Conservation (phyloP, 2,113 vertebrate species). For the Arizona elegans region DNA sequence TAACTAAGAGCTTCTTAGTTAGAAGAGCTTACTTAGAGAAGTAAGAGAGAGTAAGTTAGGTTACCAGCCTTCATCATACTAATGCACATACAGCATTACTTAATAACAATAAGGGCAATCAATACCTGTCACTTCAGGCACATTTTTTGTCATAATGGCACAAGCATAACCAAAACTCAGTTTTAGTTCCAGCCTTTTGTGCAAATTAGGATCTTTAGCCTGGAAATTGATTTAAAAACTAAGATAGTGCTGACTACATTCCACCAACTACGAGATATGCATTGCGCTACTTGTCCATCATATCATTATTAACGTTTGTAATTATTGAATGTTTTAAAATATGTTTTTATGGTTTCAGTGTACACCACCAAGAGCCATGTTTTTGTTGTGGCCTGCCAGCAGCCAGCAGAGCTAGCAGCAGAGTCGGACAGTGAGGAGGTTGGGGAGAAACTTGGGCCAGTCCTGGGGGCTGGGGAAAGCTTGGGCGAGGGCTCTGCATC, state of each 20-base stretch:
- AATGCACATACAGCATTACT: not conserved
- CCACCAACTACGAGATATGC: not conserved
- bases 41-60: not conserved
- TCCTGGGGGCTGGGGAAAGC: too few relatives aligned
- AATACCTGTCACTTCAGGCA: not conserved
- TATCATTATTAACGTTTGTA: not conserved
- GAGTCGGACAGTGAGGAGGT: too few relatives aligned
- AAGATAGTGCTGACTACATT: not conserved
- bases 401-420: too few relatives aligned
- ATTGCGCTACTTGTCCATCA: not conserved
- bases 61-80: not conserved
- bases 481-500: too few relatives aligned
- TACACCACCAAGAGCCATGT: not conserved
- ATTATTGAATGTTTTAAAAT: not conserved
- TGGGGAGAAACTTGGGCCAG: too few relatives aligned
- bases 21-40: not conserved
- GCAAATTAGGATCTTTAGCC: not conserved
- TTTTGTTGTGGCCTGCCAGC: not conserved
- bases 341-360: not conserved
- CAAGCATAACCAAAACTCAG: not conserved
- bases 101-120: not conserved
- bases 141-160: not conserved
- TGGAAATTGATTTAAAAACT: not conserved
- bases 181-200: not conserved
- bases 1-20: not conserved